Percentiles rank a stretch among this genome's conserved stretches.
Evolutionary conservation across 2,888 invertebrate species (phyloP).

Genomic region (Drosophila tanythrix): DNA sequence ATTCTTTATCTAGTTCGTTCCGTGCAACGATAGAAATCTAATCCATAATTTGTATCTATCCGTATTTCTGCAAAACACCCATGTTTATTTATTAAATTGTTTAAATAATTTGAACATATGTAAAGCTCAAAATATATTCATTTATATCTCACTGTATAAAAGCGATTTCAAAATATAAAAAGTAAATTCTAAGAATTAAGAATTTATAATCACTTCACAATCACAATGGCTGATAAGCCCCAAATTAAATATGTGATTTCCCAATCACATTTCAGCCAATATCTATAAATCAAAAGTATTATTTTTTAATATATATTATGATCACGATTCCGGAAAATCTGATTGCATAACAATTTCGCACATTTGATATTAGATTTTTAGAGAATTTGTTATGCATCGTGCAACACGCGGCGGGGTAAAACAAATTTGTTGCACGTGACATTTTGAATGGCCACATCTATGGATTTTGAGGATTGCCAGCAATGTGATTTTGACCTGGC

Average conservation of each 20-base stretch:
- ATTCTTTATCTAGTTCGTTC: not conserved
- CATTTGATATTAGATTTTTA: slow-evolving; percentile 22
- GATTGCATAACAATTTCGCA: slow-evolving; percentile 29
- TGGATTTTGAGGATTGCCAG: slow-evolving; percentile 31
- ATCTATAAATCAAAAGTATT: not conserved
- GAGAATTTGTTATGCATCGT: slow-evolving; percentile 19
- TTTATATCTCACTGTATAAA: not conserved
- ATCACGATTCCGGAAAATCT: slow-evolving; percentile 6
- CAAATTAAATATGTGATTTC: not conserved
- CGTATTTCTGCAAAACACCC: not conserved
- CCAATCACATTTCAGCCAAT: not conserved
- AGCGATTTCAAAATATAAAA: not conserved
- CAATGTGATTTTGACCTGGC: slow-evolving; percentile 29
- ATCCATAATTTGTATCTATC: not conserved
- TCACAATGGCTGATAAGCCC: not conserved
- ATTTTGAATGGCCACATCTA: slow-evolving; percentile 50
- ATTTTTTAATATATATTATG: not conserved
- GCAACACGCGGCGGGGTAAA: slow-evolving; percentile 12
- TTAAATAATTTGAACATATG: not conserved
- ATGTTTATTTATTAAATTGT: not conserved
- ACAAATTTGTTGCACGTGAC: slow-evolving; percentile 71
- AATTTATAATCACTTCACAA: not conserved
- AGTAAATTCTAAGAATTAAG: not conserved
- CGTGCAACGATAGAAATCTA: not conserved
- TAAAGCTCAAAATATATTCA: fast-evolving